Percentiles rank a stretch among this genome's conserved stretches.
These are phyloP conservation scores for Anoplophora glabripennis DNA, from an alignment of 1,140 invertebrate species.

Conservation along the genomic window DNA sequence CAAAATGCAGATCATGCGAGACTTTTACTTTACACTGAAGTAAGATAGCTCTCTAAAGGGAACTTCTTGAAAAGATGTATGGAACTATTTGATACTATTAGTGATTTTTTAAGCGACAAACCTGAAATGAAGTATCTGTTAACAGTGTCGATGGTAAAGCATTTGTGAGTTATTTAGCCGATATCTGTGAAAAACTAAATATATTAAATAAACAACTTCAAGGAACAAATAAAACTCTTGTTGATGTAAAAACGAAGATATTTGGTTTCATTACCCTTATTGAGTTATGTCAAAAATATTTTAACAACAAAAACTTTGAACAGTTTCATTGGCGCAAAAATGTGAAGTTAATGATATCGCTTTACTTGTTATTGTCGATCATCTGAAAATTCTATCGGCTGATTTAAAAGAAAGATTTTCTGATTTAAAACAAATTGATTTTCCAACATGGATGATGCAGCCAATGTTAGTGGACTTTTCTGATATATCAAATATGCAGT, in stretches of 20 bases:
- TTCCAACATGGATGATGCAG: constrained; percentile 22
- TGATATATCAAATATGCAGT: constrained; percentile 26
- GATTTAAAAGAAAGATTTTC: too few species aligned
- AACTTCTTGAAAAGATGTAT: constrained; percentile 36
- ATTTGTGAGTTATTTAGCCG: constrained; percentile 28
- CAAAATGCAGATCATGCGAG: constrained; percentile 22
- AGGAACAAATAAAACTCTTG: constrained; percentile 28
- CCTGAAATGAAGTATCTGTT: constrained; percentile 32
- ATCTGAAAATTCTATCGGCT: constrained; percentile 22
- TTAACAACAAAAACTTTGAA: constrained; percentile 28
- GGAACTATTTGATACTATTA: constrained; percentile 28
- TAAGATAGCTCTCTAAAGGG: constrained; percentile 33
- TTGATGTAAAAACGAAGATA: constrained; percentile 26
- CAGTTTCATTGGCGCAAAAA: constrained; percentile 29
- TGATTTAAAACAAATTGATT: constrained; percentile 27
- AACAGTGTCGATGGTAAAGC: constrained; percentile 25
- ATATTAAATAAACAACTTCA: constrained; percentile 34
- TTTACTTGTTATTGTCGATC: constrained; percentile 20
- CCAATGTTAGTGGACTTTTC: constrained; percentile 28
- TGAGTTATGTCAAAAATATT: constrained; percentile 26
- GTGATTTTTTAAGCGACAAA: constrained; percentile 30
- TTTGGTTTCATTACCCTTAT: constrained; percentile 25
- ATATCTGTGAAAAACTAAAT: constrained; percentile 31
- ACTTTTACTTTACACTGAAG: constrained; percentile 36
- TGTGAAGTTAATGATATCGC: constrained; percentile 22